phyloP scores from a whole-genome alignment of 1,140 invertebrate species.

The Melanaphis sacchari region DNA sequence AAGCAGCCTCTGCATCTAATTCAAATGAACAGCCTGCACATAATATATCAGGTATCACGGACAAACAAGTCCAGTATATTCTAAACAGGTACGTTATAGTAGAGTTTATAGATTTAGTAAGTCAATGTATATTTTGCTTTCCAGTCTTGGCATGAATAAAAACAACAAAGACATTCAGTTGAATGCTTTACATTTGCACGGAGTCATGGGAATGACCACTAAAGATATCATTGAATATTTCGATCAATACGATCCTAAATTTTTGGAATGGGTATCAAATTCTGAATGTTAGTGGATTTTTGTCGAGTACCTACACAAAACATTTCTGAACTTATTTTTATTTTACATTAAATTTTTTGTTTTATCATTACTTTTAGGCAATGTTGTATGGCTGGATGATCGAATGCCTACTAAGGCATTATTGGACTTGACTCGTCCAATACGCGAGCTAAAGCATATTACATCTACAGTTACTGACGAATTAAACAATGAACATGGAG shows the following conservation, averaged over 20 bases:
- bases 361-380: conserved; percentile 1
- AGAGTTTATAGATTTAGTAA: not conserved
- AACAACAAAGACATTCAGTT: conserved; percentile 52
- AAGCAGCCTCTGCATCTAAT: not conserved
- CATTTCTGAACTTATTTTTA: not conserved
- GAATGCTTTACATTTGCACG: conserved; percentile 51
- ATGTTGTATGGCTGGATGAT: conserved; percentile 51
- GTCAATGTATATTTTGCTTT: not conserved
- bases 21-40: not conserved
- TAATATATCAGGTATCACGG: conserved; percentile 10
- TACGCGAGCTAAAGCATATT: conserved; percentile 42
- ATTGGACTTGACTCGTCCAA: conserved; percentile 41
- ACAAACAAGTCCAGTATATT: conserved; percentile 44
- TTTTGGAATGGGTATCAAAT: conserved; percentile 54
- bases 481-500: not conserved
- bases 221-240: conserved; percentile 47
- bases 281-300: conserved; percentile 33
- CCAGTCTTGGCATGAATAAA: conserved; percentile 48
- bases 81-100: conserved; percentile 22
- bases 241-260: conserved; percentile 49
- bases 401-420: conserved; percentile 44
- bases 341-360: not conserved
- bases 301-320: not conserved
- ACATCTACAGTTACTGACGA: not conserved
- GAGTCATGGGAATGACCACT: conserved; percentile 41